Conservation (phyloP, 2,888 invertebrate genomes). For the Platycnemis pennipes region DNA sequence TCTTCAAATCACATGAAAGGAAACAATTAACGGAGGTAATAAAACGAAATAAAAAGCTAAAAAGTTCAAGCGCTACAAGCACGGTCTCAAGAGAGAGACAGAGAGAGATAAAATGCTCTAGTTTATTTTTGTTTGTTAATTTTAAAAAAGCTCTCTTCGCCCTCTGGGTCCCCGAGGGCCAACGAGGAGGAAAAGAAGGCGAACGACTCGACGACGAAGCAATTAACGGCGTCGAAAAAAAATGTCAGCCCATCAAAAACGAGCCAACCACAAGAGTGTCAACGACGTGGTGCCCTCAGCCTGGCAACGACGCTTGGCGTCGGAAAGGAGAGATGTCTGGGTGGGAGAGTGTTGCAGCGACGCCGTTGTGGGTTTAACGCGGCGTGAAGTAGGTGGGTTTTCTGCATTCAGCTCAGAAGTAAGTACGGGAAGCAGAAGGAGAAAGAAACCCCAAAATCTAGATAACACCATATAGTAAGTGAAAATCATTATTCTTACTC, state of each 20-base stretch:
- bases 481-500: too few relatives aligned
- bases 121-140: too few relatives aligned
- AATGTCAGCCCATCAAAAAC: background rate
- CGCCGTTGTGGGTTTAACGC: too few relatives aligned
- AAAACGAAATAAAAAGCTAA: background rate
- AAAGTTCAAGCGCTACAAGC: background rate
- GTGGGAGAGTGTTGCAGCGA: background rate
- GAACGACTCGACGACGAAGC: background rate
- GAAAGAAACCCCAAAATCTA: too few relatives aligned
- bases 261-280: background rate
- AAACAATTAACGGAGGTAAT: background rate
- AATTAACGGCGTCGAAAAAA: background rate
- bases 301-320: background rate
- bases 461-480: too few relatives aligned
- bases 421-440: background rate
- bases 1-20: background rate
- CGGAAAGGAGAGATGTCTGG: background rate
- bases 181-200: background rate
- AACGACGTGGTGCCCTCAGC: background rate
- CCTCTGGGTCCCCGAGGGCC: background rate
- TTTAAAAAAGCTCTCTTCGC: too few relatives aligned
- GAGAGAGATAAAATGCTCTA: too few relatives aligned
- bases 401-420: background rate
- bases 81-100: background rate
- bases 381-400: background rate